Percentiles rank a stretch among this genome's conserved stretches.
phyloP scores from a whole-genome alignment of 30 jellyfish, hydroid and myxozoan species.

The Calvadosia cruxmelitensis region DNA sequence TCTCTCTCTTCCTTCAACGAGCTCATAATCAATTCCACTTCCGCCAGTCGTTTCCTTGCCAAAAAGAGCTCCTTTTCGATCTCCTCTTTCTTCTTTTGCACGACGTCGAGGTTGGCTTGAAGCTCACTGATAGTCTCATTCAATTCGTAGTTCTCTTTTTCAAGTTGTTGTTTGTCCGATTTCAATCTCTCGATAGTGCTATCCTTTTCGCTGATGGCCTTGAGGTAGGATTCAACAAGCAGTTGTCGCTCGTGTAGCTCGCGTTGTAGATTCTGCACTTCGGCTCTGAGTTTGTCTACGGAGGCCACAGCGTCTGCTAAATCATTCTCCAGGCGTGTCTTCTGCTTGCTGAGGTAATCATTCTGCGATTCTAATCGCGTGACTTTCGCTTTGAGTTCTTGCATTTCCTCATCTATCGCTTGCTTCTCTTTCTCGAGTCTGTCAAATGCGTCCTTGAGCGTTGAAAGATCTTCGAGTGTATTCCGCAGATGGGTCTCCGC shows the following conservation, averaged over 20 bases:
- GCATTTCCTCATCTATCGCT: conserved; percentile 22
- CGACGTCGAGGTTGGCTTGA: conserved; percentile 74
- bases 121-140: conserved; percentile 43
- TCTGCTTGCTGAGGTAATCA: conserved; percentile 59
- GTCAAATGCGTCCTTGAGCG: conserved; percentile 32
- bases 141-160: conserved; percentile 57
- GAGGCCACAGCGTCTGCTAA: conserved; percentile 36
- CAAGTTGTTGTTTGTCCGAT: conserved; percentile 48
- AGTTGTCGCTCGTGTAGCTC: conserved; percentile 60
- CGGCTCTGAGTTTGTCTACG: conserved; percentile 32
- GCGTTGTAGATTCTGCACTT: conserved; percentile 31
- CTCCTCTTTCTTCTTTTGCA: conserved; percentile 73
- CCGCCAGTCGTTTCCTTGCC: conserved; percentile 66
- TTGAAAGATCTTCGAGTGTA: conserved; percentile 39
- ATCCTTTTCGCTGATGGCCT: conserved; percentile 39
- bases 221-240: conserved; percentile 40
- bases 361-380: conserved; percentile 41
- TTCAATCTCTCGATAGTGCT: conserved; percentile 43
- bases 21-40: conserved; percentile 44
- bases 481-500: conserved; percentile 45
- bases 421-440: conserved; percentile 60
- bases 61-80: conserved; percentile 72
- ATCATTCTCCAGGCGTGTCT: conserved; percentile 43
- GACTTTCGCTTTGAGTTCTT: conserved; percentile 36
- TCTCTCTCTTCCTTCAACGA: conserved; percentile 76